Evolutionary conservation across 2,113 vertebrate genomes (phyloP), one percentile per base, ranked within the genome.

Genomic region (Tauraco erythrolophus): DNA sequence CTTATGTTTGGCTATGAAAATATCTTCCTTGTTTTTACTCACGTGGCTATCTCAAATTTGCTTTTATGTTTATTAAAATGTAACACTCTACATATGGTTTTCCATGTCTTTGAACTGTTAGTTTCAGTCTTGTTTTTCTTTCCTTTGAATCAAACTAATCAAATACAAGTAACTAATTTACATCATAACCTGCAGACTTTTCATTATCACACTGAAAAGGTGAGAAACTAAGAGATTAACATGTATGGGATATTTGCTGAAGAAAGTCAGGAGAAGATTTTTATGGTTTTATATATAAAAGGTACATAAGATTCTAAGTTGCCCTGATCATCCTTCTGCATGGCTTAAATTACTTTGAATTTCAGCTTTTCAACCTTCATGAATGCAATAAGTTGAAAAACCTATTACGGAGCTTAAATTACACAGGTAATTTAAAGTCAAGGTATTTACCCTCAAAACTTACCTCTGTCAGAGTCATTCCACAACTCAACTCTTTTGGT

Each of bases 161-260:
- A 97, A 94, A 91, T 93, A 45, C 28, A 94, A 93, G 30, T 92
- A 86, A 90, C 84, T 97, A 93, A 94, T 97, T 96, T 97, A 61
- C 75, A 80, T 93, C 84, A n/a, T 95, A 94, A 95, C 76, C 61
- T 94, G 60, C 72, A 92, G 57, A 71, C 33, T 81, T 97, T 96
- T 98, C 61, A 93, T 97, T 98, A 96, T 33, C 79, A 94, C 51
- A 57, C n/a, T 86, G 65, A 64, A 88, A 93, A 97, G 43, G 71
- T 97, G 86, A 97, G 95, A 97, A 98, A 97, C 88, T 45, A 82
- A 94, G 72, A 84, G 18, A 84, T 95, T 98, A 79, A 75, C 31
- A 77, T 93, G 19, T 86, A 82, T 62, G 39, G 37, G 41, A 75
- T 88, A 66, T 94, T 91, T 96, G 41, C 54, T 78, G 93, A 91